Percentiles rank a stretch among this genome's conserved stretches.
These are phyloP conservation scores for Acanthiza pusilla DNA, from an alignment of 2,797 vertebrate genomes.

Conservation along the genomic window DNA sequence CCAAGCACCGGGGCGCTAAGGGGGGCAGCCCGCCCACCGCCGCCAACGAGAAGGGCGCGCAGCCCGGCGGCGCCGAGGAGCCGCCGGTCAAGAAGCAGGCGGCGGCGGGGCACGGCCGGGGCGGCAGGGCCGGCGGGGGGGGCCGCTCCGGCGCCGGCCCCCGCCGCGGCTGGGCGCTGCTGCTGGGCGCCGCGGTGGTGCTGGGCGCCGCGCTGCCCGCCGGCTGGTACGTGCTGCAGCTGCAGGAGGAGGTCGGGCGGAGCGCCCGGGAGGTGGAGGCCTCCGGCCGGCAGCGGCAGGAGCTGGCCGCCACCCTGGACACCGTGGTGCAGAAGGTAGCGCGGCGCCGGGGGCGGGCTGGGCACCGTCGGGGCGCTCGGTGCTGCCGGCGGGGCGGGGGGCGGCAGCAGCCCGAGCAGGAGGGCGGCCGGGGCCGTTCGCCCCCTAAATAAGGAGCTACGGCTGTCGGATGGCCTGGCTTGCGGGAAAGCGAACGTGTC, in stretches of 20 bases:
- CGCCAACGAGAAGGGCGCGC: constrained; percentile 63
- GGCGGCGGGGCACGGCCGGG: neutral
- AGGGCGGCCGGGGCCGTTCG: too few relatives aligned
- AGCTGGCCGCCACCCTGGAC: constrained; percentile 61
- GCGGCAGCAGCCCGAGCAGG: too few relatives aligned
- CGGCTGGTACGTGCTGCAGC: constrained; percentile 66
- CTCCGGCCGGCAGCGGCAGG: constrained; percentile 62
- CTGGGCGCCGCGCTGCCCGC: constrained; percentile 26
- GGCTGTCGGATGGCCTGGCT: neutral
- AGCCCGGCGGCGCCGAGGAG: constrained; percentile 66
- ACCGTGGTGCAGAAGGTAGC: constrained; percentile 70
- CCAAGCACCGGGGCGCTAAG: constrained; percentile 72
- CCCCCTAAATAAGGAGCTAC: neutral
- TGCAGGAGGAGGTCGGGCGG: constrained; percentile 69
- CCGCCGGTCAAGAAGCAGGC: constrained; percentile 59
- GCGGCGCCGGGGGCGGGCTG: neutral
- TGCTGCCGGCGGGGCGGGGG: neutral
- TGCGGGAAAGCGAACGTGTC: neutral
- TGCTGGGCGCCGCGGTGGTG: constrained; percentile 5
- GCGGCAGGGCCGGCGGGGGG: neutral
- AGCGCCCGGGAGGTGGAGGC: constrained; percentile 65
- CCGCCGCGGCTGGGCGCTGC: neutral
- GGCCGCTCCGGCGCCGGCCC: neutral
- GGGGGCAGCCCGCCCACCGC: constrained; percentile 46
- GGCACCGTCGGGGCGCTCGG: neutral